Percentiles rank a stretch among this genome's conserved stretches.
Conservation (phyloP, 2,797 vertebrate genomes). For the Pseudochaenichthys georgianus region DNA sequence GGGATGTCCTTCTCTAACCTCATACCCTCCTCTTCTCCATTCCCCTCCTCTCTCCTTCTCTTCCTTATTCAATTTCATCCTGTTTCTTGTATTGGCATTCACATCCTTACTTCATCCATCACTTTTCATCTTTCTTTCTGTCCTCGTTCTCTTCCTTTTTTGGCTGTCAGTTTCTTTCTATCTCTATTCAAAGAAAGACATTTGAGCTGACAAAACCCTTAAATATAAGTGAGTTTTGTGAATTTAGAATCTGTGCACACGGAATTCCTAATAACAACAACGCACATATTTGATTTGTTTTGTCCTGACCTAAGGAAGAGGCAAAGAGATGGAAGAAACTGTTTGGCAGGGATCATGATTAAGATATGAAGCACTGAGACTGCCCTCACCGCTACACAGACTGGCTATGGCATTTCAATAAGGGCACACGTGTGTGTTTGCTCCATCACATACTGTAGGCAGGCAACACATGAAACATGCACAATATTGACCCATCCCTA, state of each 20-base stretch:
- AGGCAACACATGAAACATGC: conserved; percentile 49
- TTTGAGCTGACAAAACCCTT: conserved; percentile 1
- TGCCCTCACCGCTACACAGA: conserved; percentile 60
- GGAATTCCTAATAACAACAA: not conserved
- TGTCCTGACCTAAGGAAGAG: conserved; percentile 19
- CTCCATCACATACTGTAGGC: conserved; percentile 25
- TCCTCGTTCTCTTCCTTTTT: not conserved
- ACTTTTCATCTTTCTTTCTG: not conserved
- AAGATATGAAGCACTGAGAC: conserved; percentile 73
- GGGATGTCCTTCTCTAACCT: not conserved
- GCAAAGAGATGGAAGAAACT: conserved; percentile 9
- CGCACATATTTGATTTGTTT: no score
- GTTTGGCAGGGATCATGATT: conserved; percentile 57
- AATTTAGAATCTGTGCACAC: not conserved
- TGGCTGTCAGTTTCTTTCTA: not conserved
- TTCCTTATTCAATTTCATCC: not conserved
- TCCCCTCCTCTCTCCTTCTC: not conserved
- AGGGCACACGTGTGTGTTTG: conserved; percentile 28
- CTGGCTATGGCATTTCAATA: conserved; percentile 63
- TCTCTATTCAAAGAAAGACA: not conserved
- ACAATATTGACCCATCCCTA: conserved; percentile 26
- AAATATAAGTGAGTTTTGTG: not conserved
- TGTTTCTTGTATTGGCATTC: not conserved
- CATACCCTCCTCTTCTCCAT: no score
- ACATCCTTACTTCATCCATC: no score